These are phyloP conservation scores for Onchidella celtica DNA, from an alignment of 2,888 invertebrate species.

Conservation along the genomic window DNA sequence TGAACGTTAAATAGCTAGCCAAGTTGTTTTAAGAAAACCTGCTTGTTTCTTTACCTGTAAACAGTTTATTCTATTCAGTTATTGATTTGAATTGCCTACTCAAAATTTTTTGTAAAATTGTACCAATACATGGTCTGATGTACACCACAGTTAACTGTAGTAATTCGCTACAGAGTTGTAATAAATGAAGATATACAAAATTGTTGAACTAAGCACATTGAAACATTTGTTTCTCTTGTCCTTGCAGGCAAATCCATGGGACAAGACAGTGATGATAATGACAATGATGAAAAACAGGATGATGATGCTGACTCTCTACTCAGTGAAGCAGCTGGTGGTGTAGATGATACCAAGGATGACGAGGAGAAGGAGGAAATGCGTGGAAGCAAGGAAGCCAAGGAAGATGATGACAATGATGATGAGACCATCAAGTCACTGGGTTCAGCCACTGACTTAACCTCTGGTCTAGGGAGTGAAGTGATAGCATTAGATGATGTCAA, in stretches of 20 bases:
- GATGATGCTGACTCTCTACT: slow-evolving; percentile 51
- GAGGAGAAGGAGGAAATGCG: slow-evolving; percentile 45
- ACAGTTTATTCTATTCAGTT: too few species aligned
- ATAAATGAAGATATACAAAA: too few species aligned
- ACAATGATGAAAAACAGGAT: slow-evolving; percentile 52
- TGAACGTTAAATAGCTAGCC: too few species aligned
- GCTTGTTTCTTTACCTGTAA: too few species aligned
- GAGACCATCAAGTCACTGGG: slow-evolving; percentile 42
- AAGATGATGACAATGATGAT: slow-evolving; percentile 48
- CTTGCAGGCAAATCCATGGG: slow-evolving; percentile 3
- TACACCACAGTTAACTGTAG: too few species aligned
- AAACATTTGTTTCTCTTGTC: too few species aligned
- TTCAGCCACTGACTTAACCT: not conserved
- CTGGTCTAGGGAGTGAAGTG: slow-evolving; percentile 10
- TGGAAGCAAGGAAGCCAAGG: slow-evolving; percentile 16
- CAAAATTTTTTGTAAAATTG: too few species aligned
- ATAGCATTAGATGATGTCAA: slow-evolving; percentile 28
- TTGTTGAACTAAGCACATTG: too few species aligned
- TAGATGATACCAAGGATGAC: slow-evolving; percentile 47
- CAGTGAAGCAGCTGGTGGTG: slow-evolving; percentile 49
- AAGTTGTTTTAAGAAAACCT: too few species aligned
- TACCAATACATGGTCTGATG: too few species aligned
- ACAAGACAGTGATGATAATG: slow-evolving; percentile 26
- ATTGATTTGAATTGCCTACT: too few species aligned
- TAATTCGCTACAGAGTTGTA: too few species aligned